Evolutionary conservation across 2,113 vertebrate genomes (phyloP), one percentile per base, ranked within the genome.

Genomic region (Pipa parva): DNA sequence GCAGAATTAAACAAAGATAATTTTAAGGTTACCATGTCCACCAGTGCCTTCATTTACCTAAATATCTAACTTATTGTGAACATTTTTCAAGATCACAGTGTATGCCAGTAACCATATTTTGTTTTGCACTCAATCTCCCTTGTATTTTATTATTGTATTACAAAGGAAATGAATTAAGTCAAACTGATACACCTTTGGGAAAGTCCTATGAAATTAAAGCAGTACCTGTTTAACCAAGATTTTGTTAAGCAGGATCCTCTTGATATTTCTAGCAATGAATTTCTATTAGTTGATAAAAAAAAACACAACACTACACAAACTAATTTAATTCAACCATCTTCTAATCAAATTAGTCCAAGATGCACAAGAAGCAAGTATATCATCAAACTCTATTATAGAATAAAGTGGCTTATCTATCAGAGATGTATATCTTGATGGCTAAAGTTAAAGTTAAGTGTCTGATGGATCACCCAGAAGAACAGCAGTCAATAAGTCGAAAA

Each of bases 281-380:
- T 42, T n/a, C 5, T 6, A 42, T 17, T 42, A 42, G n/a, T 4
- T 15, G 5, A 42, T 42, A 42, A n/a, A 6, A 42, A n/a, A 6
- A 42, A 42, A n/a, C 15, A 15, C 39, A 7, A 42, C 39, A 42
- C 13, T n/a, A n/a, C 13, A 42, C 13, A n/a, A 17, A n/a, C 13
- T 42, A 4, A 29, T 31, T n/a, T 20, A 61, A 27, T 45, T 61
- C 25, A 15, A 61, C 21, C 17, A 61, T 17, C 12, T 42, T 10
- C 46, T 49, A 51, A 51, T 63, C 27, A 24, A 63, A 42, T 42
- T 51, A 50, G 33, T 22, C 28, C 17, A 51, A 50, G 36, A 51
- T 33, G 45, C 18, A 24, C 13, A 10, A 10, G 29, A 63, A 48
- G 27, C 18, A 33, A 31, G 26, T 33, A 12, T 49, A 50, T 62